Base-by-base conservation (phyloP, 1,140 invertebrate species). In the Trichonephila clavipes region DNA sequence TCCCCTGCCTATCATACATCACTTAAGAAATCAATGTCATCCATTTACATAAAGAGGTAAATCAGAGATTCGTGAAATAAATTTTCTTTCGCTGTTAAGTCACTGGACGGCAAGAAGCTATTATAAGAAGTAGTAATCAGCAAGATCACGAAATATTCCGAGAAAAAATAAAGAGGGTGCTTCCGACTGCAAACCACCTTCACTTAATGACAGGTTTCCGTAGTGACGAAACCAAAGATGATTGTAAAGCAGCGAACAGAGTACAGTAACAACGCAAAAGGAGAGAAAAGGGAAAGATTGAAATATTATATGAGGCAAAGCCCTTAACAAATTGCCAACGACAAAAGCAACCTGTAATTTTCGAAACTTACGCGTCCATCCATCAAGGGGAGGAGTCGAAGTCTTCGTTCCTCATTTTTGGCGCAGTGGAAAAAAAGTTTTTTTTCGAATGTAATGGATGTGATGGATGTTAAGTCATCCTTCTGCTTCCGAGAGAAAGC, bases 311-410 rank as follows among this genome's bases (percentile, higher is more conserved):
- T 59, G n/a, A 83, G 82, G 82, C 40, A 59, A 83, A 83, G 58
- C 51, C 82, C 51, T 59, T 59, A 83, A 83, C 82, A 83, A 83
- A 83, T 83, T 83, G 82, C 44, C 51, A 6, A 19, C 82, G 51
- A 83, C 82, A 83, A 59, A 83, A 28, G 82, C 82, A 83, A 83
- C 82, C 82, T 83, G 82, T 83, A 83, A 83, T 83, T 83, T 83
- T 83, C 82, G 18, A 44, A 83, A 83, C 82, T 83, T 83, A 83
- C 82, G 59, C 82, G 51, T n/a, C 51, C 82, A 83, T 83, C 51
- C 82, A 83, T 83, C 82, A 83, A 24, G 14, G 62, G 62, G 62
- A 64, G 21, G 62, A 21, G 72, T 8, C 16, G 28, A 77, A 34
- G 62, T 18, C 66, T 21, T 14, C n/a, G 66, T 69, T 69, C 24